These are phyloP conservation scores for Parnassius orleans DNA, from an alignment of 2,888 invertebrate species.

Conservation along the genomic window DNA sequence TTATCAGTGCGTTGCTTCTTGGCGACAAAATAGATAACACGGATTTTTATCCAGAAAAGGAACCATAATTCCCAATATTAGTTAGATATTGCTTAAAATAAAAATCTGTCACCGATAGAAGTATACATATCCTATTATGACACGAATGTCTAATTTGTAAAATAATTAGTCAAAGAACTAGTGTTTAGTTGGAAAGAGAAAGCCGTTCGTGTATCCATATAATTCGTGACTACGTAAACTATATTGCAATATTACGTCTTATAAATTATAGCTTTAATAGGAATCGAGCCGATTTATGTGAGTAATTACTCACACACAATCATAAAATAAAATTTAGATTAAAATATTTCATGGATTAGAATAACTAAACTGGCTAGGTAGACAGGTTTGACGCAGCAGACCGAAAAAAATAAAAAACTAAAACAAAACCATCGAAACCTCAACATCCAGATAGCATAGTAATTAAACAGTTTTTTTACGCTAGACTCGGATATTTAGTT, in stretches of 20 bases:
- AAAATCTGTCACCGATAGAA: no score
- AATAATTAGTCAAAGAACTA: background rate
- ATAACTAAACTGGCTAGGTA: slow-evolving; percentile 41
- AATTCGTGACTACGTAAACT: slow-evolving; percentile 1
- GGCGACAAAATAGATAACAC: no score
- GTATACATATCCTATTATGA: no score
- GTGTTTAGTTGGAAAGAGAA: background rate
- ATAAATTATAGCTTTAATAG: background rate
- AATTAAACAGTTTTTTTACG: slow-evolving; percentile 37
- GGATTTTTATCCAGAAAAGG: no score
- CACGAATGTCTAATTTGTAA: no score
- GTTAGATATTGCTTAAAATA: no score
- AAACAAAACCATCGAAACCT: slow-evolving; percentile 46
- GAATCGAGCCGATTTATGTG: background rate
- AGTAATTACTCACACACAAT: slow-evolving; percentile 2
- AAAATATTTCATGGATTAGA: slow-evolving; percentile 24
- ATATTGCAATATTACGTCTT: background rate
- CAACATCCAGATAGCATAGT: slow-evolving; percentile 37
- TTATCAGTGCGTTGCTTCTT: no score
- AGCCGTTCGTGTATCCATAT: background rate
- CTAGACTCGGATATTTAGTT: slow-evolving; percentile 41
- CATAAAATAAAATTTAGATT: background rate
- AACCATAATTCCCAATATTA: no score
- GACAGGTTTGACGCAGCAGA: slow-evolving; percentile 60
- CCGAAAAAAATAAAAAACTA: slow-evolving; percentile 45